Conservation (phyloP, 2,797 vertebrate species). For the Menidia menidia region DNA sequence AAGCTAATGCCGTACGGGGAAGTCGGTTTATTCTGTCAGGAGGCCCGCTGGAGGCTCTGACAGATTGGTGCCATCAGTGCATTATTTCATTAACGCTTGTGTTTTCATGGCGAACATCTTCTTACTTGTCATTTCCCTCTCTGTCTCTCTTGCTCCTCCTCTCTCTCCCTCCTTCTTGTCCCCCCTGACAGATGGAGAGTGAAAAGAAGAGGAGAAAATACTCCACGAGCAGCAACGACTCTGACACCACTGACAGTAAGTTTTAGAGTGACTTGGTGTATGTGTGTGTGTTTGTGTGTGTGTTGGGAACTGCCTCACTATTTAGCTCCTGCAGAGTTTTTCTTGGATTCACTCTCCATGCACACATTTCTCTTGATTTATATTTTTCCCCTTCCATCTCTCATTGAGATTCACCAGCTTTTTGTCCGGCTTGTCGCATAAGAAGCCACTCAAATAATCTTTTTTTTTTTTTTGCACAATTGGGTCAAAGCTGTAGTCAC, state of each 20-base stretch:
- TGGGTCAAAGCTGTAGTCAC: too few species aligned
- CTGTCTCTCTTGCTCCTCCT: not conserved
- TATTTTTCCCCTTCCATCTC: too few species aligned
- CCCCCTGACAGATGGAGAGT: conserved; percentile 89
- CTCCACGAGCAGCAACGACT: conserved; percentile 98
- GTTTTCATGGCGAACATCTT: conserved; percentile 70
- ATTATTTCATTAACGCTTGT: conserved; percentile 66
- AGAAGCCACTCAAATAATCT: too few species aligned
- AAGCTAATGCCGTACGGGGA: conserved; percentile 47
- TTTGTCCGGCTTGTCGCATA: too few species aligned
- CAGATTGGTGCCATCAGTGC: conserved; percentile 68
- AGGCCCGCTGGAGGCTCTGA: conserved; percentile 46
- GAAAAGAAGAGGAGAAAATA: conserved; percentile 97
- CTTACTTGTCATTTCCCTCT: conserved; percentile 54
- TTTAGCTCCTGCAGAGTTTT: conserved; percentile 37
- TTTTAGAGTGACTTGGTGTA: conserved; percentile 39
- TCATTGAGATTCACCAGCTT: too few species aligned
- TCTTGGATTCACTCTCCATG: conserved; percentile 34
- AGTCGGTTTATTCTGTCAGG: conserved; percentile 52
- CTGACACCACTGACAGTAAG: conserved; percentile 98
- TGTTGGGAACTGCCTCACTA: not conserved
- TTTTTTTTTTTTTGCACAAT: too few species aligned
- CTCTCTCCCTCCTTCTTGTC: not conserved
- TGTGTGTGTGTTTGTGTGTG: conserved; percentile 14
- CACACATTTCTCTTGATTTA: conserved; percentile 6